phyloP scores from a whole-genome alignment of 2,797 vertebrate genomes.

The Zalophus californianus region DNA sequence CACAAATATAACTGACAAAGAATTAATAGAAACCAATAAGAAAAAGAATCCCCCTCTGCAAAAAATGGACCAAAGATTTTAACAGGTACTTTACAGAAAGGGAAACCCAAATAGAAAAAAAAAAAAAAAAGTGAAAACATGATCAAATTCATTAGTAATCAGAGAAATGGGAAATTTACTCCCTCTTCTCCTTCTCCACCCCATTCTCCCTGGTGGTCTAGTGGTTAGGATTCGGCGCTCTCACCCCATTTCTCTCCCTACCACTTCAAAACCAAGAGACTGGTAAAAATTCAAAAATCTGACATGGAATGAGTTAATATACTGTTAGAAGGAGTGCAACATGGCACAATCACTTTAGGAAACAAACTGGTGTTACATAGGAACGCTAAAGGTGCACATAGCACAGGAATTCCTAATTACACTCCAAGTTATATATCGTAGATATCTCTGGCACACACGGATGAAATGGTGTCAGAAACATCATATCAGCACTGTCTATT shows the following conservation, averaged over 20 bases:
- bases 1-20: background rate
- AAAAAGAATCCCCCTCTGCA: background rate
- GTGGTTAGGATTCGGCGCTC: slow-evolving; percentile 85
- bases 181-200: rapidly evolving
- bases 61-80: background rate
- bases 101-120: background rate
- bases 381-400: background rate
- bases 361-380: background rate
- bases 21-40: background rate
- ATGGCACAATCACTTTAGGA: too few species aligned
- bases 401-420: background rate
- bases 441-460: background rate
- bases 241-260: slow-evolving; percentile 63
- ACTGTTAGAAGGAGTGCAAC: rapidly evolving
- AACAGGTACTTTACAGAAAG: background rate
- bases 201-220: slow-evolving; percentile 82
- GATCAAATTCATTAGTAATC: background rate
- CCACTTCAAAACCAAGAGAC: background rate
- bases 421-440: background rate
- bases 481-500: background rate
- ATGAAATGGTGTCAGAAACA: background rate
- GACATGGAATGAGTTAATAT: background rate
- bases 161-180: background rate
- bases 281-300: background rate
- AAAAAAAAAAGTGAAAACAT: background rate